A percentile compares a stretch with the other conserved stretches of the same genome.
Conservation (phyloP, 2,888 invertebrate species). For the Miltochrista miniata region DNA sequence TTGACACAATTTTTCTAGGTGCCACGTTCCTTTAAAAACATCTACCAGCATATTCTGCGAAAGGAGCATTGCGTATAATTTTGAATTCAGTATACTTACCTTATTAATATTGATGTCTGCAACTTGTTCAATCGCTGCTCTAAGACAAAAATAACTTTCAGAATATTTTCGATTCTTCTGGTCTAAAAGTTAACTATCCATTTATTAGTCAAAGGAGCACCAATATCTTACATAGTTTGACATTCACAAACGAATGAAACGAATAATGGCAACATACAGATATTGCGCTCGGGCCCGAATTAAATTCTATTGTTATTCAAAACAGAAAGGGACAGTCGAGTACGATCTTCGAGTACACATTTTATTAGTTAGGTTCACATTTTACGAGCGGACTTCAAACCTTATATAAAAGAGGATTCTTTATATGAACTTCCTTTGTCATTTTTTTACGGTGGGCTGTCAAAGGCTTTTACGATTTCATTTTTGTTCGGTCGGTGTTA, state of each 20-base stretch:
- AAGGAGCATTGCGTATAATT: too few relatives aligned
- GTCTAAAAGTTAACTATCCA: slow-evolving; percentile 16
- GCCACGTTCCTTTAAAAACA: too few relatives aligned
- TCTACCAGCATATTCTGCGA: too few relatives aligned
- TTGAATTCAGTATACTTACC: too few relatives aligned
- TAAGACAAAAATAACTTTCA: neutral
- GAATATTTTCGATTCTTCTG: slow-evolving; percentile 10
- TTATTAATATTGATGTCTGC: too few relatives aligned
- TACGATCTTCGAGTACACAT: slow-evolving; percentile 62
- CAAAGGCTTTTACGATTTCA: slow-evolving; percentile 74
- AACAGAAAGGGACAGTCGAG: slow-evolving; percentile 44
- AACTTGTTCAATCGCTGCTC: neutral
- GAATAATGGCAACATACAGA: slow-evolving; percentile 46
- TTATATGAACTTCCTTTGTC: slow-evolving; percentile 72
- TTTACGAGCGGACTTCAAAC: slow-evolving; percentile 70
- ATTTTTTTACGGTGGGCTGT: slow-evolving; percentile 73
- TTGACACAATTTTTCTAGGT: too few relatives aligned
- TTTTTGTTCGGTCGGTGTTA: slow-evolving; percentile 50
- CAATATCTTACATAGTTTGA: slow-evolving; percentile 36
- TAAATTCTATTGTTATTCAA: slow-evolving; percentile 50
- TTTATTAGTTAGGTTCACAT: slow-evolving; percentile 67
- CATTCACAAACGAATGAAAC: slow-evolving; percentile 33
- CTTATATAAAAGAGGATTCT: slow-evolving; percentile 71
- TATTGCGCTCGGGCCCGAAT: slow-evolving; percentile 44
- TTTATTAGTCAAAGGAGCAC: slow-evolving; percentile 29